Percentiles rank a stretch among this genome's conserved stretches.
Evolutionary conservation across 2,797 vertebrate species (phyloP).

Genomic region (Microtus obscurus): DNA sequence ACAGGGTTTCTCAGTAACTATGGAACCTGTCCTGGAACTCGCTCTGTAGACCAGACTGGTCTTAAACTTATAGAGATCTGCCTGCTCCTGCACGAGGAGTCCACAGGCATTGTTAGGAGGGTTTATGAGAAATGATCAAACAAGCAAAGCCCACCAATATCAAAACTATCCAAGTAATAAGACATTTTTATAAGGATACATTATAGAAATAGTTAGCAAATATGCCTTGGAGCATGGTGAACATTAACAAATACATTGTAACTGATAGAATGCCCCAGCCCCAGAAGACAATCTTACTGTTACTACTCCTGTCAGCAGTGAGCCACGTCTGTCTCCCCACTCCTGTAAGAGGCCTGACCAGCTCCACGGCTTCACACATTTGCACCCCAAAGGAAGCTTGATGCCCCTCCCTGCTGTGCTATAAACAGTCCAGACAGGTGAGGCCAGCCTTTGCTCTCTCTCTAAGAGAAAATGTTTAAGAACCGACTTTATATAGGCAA

Average conservation of each 20-base stretch:
- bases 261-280: background rate
- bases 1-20: too few species aligned
- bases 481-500: background rate
- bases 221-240: background rate
- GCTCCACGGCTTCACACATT: background rate
- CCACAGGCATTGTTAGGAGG: background rate
- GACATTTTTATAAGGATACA: background rate
- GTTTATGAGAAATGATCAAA: background rate
- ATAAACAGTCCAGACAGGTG: background rate
- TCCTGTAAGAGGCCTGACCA: background rate
- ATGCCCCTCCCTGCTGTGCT: background rate
- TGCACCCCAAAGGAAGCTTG: too few species aligned
- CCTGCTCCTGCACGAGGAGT: rapidly evolving
- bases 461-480: background rate
- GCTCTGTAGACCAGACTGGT: too few species aligned
- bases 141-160: background rate
- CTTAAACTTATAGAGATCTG: too few species aligned
- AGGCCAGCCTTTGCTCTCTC: background rate
- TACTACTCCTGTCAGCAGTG: background rate
- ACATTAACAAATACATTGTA: too few species aligned
- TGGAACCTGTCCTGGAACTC: too few species aligned
- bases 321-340: background rate
- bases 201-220: background rate
- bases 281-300: background rate
- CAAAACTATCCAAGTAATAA: background rate